phyloP scores from a whole-genome alignment of 2,797 vertebrate genomes.

The Sardinella longiceps region DNA sequence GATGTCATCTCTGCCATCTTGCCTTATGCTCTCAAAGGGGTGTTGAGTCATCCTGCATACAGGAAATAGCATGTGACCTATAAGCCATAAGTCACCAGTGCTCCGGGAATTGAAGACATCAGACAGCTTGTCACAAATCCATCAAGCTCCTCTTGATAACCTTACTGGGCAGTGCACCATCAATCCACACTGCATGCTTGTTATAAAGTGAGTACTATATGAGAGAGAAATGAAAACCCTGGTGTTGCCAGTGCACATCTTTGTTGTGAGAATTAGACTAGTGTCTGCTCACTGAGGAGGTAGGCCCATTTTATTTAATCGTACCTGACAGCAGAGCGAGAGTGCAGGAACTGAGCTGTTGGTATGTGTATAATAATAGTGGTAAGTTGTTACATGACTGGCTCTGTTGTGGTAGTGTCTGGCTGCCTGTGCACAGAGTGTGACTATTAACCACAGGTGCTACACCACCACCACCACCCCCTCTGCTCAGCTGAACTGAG shows the following conservation, averaged over 20 bases:
- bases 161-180: neutral
- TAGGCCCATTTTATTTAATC: constrained; percentile 17
- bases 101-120: neutral
- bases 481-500: too few species aligned
- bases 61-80: constrained; percentile 33
- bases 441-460: neutral
- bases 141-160: neutral
- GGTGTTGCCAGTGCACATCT: neutral
- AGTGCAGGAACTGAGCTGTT: neutral
- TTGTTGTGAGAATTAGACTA: neutral
- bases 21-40: neutral
- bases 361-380: neutral
- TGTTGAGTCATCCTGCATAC: constrained; percentile 18
- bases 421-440: too few species aligned
- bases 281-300: neutral
- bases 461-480: neutral
- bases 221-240: neutral
- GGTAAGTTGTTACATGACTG: neutral
- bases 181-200: neutral
- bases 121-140: neutral
- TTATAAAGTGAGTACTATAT: neutral
- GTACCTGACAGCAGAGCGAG: neutral
- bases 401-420: neutral
- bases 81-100: neutral
- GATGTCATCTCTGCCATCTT: neutral